Conservation (phyloP, 2,797 vertebrate genomes). For the Brachyrhaphis roseni region DNA sequence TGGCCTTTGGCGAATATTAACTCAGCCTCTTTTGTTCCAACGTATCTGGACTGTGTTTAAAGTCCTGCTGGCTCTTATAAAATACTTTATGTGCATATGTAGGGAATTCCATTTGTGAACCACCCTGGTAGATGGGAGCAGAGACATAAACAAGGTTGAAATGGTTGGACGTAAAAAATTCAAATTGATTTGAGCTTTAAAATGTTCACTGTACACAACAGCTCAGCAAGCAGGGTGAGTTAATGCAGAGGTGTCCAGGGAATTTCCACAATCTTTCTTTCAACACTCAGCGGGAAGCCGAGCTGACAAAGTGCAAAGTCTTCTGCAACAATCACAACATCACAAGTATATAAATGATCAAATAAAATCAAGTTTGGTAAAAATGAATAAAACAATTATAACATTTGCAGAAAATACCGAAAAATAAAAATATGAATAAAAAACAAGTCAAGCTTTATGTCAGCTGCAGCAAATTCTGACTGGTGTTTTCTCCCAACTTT, state of each 20-base stretch:
- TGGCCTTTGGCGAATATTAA: not conserved
- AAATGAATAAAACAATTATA: too few relatives aligned
- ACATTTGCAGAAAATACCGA: too few relatives aligned
- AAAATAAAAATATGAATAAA: too few relatives aligned
- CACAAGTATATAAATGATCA: too few relatives aligned
- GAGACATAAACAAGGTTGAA: constrained; percentile 39
- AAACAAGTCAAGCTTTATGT: too few relatives aligned
- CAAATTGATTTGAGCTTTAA: constrained; percentile 50
- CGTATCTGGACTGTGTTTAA: constrained; percentile 13
- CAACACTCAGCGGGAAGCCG: not conserved
- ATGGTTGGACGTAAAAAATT: constrained; percentile 32
- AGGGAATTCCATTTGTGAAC: constrained; percentile 48
- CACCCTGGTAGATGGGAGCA: constrained; percentile 36
- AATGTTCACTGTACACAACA: constrained; percentile 21
- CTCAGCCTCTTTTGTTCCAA: not conserved
- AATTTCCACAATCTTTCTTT: constrained; percentile 23
- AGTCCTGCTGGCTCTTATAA: constrained; percentile 3
- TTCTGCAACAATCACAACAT: too few relatives aligned
- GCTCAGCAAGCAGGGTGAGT: constrained; percentile 4
- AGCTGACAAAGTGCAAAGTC: constrained; percentile 11
- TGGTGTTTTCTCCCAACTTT: too few relatives aligned
- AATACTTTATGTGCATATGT: constrained; percentile 50
- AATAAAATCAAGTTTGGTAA: too few relatives aligned
- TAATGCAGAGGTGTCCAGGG: not conserved
- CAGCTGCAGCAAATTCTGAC: too few relatives aligned